Evolutionary conservation across 2,113 vertebrate species (phyloP).

Genomic region (Phasianus colchicus): DNA sequence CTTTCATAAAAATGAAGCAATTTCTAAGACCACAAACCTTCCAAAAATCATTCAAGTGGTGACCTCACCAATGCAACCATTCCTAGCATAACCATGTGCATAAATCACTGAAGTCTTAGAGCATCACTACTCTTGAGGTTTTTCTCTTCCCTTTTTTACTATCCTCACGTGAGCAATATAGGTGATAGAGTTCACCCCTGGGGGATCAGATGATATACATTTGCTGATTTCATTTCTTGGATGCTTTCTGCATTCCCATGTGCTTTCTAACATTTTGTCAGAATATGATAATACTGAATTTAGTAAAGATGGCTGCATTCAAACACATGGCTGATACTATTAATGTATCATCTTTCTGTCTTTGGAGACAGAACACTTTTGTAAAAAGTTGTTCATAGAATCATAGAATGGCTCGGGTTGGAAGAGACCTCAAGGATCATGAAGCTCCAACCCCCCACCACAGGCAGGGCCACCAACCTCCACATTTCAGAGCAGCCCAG

Average conservation of each 20-base stretch:
- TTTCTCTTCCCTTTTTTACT: not conserved
- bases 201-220: not conserved
- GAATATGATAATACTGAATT: not conserved
- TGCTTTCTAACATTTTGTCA: not conserved
- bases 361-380: not conserved
- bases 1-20: not conserved
- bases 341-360: not conserved
- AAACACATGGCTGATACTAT: not conserved
- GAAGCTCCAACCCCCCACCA: no score
- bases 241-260: not conserved
- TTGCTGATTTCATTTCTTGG: not conserved
- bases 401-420: no score
- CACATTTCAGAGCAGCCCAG: no score
- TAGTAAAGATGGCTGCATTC: fast-evolving
- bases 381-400: not conserved
- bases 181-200: not conserved
- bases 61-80: not conserved
- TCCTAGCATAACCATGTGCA: not conserved
- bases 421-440: no score
- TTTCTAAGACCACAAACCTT: not conserved
- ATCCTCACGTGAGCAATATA: not conserved
- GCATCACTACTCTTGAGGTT: not conserved
- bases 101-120: not conserved
- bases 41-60: not conserved
- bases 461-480: no score